These are phyloP conservation scores for Meghimatium bilineatum DNA, from an alignment of 2,888 invertebrate genomes.

Conservation along the genomic window DNA sequence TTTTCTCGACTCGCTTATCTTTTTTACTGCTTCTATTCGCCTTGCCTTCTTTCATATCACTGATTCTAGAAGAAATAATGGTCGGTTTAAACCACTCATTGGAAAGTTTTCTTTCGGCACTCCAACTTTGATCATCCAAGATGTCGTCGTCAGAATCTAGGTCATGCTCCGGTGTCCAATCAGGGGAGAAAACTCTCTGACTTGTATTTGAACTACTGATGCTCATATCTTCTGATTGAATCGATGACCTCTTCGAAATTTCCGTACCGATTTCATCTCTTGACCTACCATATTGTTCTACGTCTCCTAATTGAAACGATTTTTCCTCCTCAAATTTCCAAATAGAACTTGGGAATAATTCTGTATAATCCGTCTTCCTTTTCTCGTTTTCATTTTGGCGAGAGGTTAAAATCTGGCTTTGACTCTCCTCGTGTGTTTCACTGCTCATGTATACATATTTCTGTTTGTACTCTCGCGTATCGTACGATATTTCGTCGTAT, in stretches of 20 bases:
- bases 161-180: slow-evolving; percentile 70
- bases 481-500: slow-evolving; percentile 53
- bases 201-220: slow-evolving; percentile 32
- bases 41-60: slow-evolving; percentile 57
- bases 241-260: slow-evolving; percentile 12
- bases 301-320: neutral
- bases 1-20: slow-evolving; percentile 36
- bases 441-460: neutral
- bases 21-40: slow-evolving; percentile 12
- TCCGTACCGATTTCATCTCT: neutral
- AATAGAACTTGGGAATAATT: neutral
- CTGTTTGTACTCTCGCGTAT: slow-evolving; percentile 34
- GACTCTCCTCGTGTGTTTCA: neutral
- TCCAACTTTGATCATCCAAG: slow-evolving; percentile 51
- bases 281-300: neutral
- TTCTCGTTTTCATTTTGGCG: neutral
- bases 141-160: slow-evolving; percentile 70
- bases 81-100: slow-evolving; percentile 61
- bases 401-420: neutral
- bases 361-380: too few species aligned
- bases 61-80: slow-evolving; percentile 60
- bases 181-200: slow-evolving; percentile 54
- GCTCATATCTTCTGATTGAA: slow-evolving; percentile 34
- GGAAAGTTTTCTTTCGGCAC: slow-evolving; percentile 4
- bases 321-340: neutral